phyloP scores from a whole-genome alignment of 2,888 invertebrate genomes.

The Scaptodrosophila latifasciaeformis region DNA sequence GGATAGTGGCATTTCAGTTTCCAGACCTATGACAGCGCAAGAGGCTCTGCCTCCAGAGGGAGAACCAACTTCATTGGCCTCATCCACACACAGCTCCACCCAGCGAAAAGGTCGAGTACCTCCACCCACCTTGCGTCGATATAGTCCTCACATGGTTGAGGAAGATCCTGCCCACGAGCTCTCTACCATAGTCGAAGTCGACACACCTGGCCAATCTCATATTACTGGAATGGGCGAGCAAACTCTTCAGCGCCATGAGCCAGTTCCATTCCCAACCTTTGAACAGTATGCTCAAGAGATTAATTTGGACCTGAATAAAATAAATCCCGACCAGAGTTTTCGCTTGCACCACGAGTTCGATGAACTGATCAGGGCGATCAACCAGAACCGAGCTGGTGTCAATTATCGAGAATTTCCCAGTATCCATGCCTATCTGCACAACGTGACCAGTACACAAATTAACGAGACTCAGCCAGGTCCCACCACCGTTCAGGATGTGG shows the following conservation, averaged over 20 bases:
- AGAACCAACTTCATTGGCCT: conserved; percentile 45
- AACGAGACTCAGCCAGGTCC: conserved; percentile 14
- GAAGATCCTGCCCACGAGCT: conserved; percentile 77
- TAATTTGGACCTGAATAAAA: conserved; percentile 69
- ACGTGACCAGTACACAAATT: conserved; percentile 34
- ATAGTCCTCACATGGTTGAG: conserved; percentile 71
- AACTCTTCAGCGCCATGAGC: conserved; percentile 2
- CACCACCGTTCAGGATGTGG: conserved; percentile 41
- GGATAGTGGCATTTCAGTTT: conserved; percentile 74
- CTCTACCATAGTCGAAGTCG: conserved; percentile 82
- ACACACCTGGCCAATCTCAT: conserved; percentile 79
- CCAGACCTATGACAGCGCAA: conserved; percentile 71
- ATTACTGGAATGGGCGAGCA: conserved; percentile 27
- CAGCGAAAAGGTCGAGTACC: conserved; percentile 45
- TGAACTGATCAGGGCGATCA: conserved; percentile 47
- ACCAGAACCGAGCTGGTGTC: conserved; percentile 18
- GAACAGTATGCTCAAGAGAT: conserved; percentile 77
- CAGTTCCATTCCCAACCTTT: conserved; percentile 64
- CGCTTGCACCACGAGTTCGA: conserved; percentile 73
- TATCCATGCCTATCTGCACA: conserved; percentile 58
- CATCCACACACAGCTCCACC: conserved; percentile 33
- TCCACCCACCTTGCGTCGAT: conserved; percentile 70
- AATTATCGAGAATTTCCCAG: conserved; percentile 68
- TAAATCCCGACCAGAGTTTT: conserved; percentile 75
- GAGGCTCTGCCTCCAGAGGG: conserved; percentile 44